Evolutionary conservation across 2,888 invertebrate genomes (phyloP).

Genomic region (Galerucella nymphaeae): DNA sequence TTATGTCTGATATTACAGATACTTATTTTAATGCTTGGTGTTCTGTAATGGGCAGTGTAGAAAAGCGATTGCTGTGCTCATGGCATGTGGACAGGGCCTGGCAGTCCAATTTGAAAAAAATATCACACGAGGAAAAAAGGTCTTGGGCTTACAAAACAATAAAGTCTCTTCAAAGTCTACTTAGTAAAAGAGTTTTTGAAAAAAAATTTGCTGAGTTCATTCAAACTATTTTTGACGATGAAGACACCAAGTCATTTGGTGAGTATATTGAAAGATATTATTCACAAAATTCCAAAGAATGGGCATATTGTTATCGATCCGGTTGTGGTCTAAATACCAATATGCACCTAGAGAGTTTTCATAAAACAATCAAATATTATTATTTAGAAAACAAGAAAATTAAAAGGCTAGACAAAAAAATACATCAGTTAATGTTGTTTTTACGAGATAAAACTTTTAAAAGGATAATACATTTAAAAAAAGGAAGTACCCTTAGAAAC

Average conservation of each 20-base stretch:
- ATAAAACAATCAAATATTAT: not conserved
- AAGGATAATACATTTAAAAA: constrained; percentile 8
- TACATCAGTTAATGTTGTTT: constrained; percentile 2
- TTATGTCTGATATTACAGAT: constrained; percentile 29
- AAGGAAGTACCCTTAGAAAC: not conserved
- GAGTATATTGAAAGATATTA: not conserved
- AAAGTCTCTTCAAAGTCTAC: constrained; percentile 3
- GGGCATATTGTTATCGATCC: constrained; percentile 8
- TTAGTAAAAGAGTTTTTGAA: not conserved
- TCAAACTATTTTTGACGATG: constrained; percentile 3
- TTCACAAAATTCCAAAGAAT: not conserved
- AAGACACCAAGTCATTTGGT: not conserved
- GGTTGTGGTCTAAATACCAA: not conserved
- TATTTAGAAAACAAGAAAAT: constrained; percentile 14
- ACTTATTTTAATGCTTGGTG: constrained; percentile 19
- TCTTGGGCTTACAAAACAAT: not conserved
- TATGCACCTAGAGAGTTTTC: not conserved
- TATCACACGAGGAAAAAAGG: not conserved
- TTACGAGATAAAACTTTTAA: constrained; percentile 7
- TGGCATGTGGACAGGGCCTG: constrained; percentile 19
- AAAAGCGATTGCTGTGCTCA: constrained; percentile 10
- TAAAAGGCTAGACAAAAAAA: constrained; percentile 8
- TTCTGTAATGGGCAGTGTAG: constrained; percentile 1
- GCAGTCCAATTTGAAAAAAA: constrained; percentile 21
- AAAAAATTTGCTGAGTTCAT: not conserved